Percentiles rank a stretch among this genome's conserved stretches.
phyloP scores from a whole-genome alignment of 1,140 invertebrate genomes.

The Bombus fervidus region DNA sequence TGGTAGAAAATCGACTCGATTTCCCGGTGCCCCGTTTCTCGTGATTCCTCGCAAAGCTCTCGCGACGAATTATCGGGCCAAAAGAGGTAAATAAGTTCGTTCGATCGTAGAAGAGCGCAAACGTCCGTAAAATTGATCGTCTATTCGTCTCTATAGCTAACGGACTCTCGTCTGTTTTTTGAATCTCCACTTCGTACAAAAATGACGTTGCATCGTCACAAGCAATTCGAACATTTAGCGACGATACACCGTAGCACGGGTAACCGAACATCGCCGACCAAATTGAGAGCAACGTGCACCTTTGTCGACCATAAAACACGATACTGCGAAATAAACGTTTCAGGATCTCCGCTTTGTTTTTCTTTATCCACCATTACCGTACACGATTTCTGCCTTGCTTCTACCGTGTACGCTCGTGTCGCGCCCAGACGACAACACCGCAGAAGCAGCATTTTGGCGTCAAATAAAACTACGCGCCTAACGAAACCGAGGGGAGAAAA shows the following conservation, averaged over 20 bases:
- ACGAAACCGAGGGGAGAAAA: neutral
- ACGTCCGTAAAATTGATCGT: conserved; percentile 60
- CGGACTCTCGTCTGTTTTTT: neutral
- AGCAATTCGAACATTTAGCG: no score
- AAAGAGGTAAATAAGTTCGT: conserved; percentile 52
- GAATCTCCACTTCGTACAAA: neutral
- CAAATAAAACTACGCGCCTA: conserved; percentile 30
- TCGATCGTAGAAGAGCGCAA: conserved; percentile 26
- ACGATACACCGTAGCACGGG: no score
- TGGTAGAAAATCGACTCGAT: conserved; percentile 38
- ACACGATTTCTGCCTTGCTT: neutral
- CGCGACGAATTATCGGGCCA: conserved; percentile 19
- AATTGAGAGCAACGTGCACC: neutral
- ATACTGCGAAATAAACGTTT: neutral
- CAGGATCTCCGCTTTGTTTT: neutral
- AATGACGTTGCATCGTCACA: neutral
- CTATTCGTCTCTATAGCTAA: conserved; percentile 54
- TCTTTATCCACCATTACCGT: neutral
- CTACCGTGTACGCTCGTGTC: no score
- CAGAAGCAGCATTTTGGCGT: neutral
- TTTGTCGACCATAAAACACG: neutral
- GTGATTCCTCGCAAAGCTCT: conserved; percentile 42
- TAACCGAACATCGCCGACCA: neutral
- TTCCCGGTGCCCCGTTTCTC: conserved; percentile 27
- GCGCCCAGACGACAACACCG: no score